phyloP scores from a whole-genome alignment of 1,140 invertebrate species.

The Nylanderia fulva region DNA sequence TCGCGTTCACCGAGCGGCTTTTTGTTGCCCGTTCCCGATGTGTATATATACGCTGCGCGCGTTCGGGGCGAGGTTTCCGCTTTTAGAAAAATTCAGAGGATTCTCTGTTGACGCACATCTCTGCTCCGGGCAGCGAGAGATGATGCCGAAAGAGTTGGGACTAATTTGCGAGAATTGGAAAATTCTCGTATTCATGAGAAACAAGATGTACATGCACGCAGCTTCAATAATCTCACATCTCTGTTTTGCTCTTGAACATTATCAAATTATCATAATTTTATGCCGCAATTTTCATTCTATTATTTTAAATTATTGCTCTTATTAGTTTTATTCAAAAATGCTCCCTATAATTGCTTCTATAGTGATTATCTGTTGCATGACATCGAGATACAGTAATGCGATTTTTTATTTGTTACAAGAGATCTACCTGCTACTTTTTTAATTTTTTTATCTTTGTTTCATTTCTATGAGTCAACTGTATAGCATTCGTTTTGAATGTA shows the following conservation, averaged over 20 bases:
- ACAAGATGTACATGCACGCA: background rate
- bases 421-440: background rate
- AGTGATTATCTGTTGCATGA: background rate
- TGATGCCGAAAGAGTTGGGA: background rate
- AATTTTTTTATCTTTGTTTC: too few relatives aligned
- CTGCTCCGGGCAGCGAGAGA: background rate
- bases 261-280: background rate
- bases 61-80: conserved; percentile 65
- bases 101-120: conserved; percentile 33
- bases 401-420: background rate
- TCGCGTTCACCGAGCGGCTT: conserved; percentile 64
- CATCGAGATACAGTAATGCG: background rate
- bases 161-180: background rate
- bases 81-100: conserved; percentile 70
- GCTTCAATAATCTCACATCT: background rate
- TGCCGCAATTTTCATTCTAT: background rate
- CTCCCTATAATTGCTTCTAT: background rate
- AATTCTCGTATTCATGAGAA: background rate
- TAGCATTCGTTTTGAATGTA: background rate
- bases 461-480: background rate
- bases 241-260: background rate
- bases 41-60: conserved; percentile 30
- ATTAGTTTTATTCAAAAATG: background rate
- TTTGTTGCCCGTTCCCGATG: conserved; percentile 58
- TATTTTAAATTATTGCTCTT: background rate